Base-by-base conservation (phyloP, 2,797 vertebrate genomes). In the Cyprinella venusta region DNA sequence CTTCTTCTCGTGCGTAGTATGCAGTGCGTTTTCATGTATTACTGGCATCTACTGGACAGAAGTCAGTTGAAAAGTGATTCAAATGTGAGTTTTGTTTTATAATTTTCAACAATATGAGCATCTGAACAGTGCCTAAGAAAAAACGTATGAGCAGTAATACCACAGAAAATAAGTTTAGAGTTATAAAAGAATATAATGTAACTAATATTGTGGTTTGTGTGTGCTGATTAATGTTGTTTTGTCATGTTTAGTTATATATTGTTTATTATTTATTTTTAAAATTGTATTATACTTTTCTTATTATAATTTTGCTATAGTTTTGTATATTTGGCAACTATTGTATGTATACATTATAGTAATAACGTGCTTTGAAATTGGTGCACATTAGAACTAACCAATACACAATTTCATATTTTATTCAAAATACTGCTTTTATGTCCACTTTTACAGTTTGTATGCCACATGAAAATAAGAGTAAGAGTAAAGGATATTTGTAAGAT, bases 11-110 rank as follows among this genome's bases (percentile, higher is more conserved):
- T 78, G 42, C 10, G 63, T 84, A 19, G 79, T 12, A 24, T 26
- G 18, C 10, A 42, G 56, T 21, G 48, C 36, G 42, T 61, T n/a
- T 40, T 50, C 13, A 30, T 15, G 15, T 8, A 24, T 33, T 80
- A 42, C 56, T 83, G 75, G 30, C 82, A 78, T 70, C 82, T 83
- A 78, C 40, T 52, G 82, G 82, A 36, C 21, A 7, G 40, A 50
- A 69, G 50, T 68, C 24, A 33, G 21, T 36, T 56, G 5, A 42
- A 61, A 16, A 1, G 56, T 50, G 2, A 48, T 50, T 45, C 2
- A 13, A 52, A 26, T 7, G 19, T 1, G 19, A n/a, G 19, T n/a
- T n/a, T 40, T 59, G 3, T 3, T 65, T 36, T 36, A 65, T 65
- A 7, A 36, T 2, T 9, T 36, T 36, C 2, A 65, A 64, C 2